Percentiles rank a stretch among this genome's conserved stretches.
These are phyloP conservation scores for Alosa sapidissima DNA, from an alignment of 2,797 vertebrate genomes.

Conservation along the genomic window DNA sequence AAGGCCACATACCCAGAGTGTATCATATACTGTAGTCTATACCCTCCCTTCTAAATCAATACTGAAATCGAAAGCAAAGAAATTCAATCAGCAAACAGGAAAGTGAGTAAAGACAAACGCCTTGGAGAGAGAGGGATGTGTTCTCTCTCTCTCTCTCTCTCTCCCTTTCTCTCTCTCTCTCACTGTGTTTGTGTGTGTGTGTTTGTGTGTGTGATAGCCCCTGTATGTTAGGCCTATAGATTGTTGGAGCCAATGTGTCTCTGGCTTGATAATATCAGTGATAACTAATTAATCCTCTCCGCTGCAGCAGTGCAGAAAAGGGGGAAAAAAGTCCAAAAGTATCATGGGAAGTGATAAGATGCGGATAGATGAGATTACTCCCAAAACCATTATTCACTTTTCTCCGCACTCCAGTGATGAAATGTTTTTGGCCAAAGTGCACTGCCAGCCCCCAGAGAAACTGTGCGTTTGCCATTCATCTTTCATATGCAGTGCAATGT, in stretches of 20 bases:
- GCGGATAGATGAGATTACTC: background rate
- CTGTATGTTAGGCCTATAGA: background rate
- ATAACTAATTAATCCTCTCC: background rate
- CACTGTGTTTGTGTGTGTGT: background rate
- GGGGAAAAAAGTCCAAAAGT: background rate
- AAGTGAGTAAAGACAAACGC: background rate
- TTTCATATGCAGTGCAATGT: background rate
- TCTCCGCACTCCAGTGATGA: background rate
- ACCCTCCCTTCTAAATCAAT: slow-evolving; percentile 7
- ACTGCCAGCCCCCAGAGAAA: background rate
- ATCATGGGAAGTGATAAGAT: slow-evolving; percentile 18
- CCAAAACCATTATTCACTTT: slow-evolving; percentile 15
- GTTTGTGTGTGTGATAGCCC: background rate
- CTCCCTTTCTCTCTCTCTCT: background rate
- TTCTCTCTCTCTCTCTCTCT: background rate
- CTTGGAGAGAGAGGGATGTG: background rate
- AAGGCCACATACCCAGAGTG: background rate
- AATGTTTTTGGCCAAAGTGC: background rate
- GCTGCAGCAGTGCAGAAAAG: background rate
- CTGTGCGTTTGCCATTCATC: background rate
- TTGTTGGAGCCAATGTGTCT: background rate
- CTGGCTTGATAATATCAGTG: background rate
- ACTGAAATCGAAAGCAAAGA: background rate
- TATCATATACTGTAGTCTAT: slow-evolving; percentile 14
- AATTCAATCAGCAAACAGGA: slow-evolving; percentile 16